Base-by-base conservation (phyloP, 2,888 invertebrate species). In the Meloe dianella region DNA sequence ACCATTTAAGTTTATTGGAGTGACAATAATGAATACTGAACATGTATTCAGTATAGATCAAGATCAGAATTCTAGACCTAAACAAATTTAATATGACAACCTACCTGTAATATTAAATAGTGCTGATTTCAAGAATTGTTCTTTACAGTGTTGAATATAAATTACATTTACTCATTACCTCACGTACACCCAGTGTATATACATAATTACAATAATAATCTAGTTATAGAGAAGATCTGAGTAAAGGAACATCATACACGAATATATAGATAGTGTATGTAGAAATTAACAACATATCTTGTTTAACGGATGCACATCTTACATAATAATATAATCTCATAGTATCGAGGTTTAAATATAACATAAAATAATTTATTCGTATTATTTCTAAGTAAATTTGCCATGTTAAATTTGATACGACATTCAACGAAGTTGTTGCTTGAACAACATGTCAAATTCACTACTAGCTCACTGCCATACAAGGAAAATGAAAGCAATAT, bases 171-270 rank as follows among this genome's bases (percentile, higher is more conserved):
- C 70, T 71, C 66, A 73, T 73, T 71, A 71, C 68, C 69, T 70
- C 71, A 69, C 73, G 73, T 74, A 74, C 68, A 64, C 67, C 62
- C 61, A 69, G 72, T 70, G 69, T 72, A 72, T 69, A 67, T 65
- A 70, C 64, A 71, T 75, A 71, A 74, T 74, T 75, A 73, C 75
- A 74, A 74, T 72, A 72, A 73, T 75, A 75, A 75, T 75, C 71
- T 72, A 72, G 73, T 75, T 74, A 75, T 71, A 71, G 69, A 66
- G 68, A 61, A 69, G 65, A 70, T 63, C 65, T 67, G 64, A 64
- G 69, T 66, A 71, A 70, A 71, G 69, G 70, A 61, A 64, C 65
- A 62, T 67, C 60, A 57, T 68, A 66, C 27, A 67, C 24, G 24
- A 56, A 61, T 60, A 60, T 61, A 61, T 64, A 61, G 51, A 51